phyloP scores from a whole-genome alignment of 2,797 vertebrate genomes.

The Malacoraja senta region DNA sequence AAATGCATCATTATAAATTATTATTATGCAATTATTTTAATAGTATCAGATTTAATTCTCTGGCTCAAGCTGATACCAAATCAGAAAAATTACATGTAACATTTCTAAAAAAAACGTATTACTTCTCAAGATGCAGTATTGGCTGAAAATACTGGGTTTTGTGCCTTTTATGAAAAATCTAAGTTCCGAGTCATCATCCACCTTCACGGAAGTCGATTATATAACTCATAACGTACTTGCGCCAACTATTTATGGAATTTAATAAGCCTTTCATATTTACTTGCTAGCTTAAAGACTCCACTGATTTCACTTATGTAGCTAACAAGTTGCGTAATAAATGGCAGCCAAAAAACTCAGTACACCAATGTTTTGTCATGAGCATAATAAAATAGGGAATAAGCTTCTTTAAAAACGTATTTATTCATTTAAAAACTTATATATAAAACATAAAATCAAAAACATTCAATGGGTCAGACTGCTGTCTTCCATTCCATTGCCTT shows the following conservation, averaged over 20 bases:
- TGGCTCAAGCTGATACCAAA: too few species aligned
- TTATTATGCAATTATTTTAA: too few species aligned
- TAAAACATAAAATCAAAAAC: too few species aligned
- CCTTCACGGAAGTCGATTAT: background rate
- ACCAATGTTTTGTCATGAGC: too few species aligned
- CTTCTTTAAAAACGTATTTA: too few species aligned
- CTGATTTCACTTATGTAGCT: background rate
- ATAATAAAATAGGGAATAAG: background rate
- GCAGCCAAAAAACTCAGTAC: background rate
- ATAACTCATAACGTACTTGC: background rate
- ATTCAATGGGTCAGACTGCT: too few species aligned
- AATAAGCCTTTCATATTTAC: background rate
- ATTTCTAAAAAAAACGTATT: background rate
- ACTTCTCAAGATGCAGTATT: background rate
- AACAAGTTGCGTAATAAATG: too few species aligned
- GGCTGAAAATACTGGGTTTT: background rate
- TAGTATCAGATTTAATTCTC: background rate
- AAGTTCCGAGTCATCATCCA: background rate
- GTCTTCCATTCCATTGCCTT: too few species aligned
- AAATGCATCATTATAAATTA: background rate
- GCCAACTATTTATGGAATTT: background rate
- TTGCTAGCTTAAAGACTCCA: background rate
- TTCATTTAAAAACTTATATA: too few species aligned
- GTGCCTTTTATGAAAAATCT: background rate
- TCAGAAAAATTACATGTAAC: background rate